Base-by-base conservation (phyloP, 2,888 invertebrate genomes). In the Dolichopus griseipennis region DNA sequence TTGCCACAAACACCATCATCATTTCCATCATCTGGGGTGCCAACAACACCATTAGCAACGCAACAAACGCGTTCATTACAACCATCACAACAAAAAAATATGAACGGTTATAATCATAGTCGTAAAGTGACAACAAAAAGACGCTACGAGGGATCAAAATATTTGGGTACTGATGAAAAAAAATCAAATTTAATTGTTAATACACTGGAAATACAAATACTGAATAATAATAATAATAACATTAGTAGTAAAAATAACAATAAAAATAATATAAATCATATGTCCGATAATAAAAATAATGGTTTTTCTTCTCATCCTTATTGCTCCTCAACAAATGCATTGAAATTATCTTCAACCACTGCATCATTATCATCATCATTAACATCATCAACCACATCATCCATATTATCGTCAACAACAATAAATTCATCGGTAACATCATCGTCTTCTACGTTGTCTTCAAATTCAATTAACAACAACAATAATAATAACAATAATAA, bases 131-230 rank as follows among this genome's bases (percentile, higher is more conserved):
- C 80, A 52, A 76, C 78, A 67, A 80, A 81, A 71, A 76, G 81
- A 69, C 79, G 80, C 20, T 81, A 79, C 75, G 81, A 80, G 69
- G 79, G 79, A 70, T 77, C 79, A 68, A 79, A 79, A 72, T 79
- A 77, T 75, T 75, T 78, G 68, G 77, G 79, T 80, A 71, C 41
- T 43, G 61, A 34, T 22, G 22, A 0, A n/a, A 65, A 27, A 10
- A n/a, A 63, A 63, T 27, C 63, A 27, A 63, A 63, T 27, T 63
- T 27, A 18, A 27, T 27, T 63, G 27, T 63, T 63, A 63, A 63
- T 63, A 63, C 63, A 18, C 63, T 63, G 63, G 63, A 63, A 63
- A 63, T 63, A 33, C 27, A 63, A 63, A 63, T 63, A 63, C 15
- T 27, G 12, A 63, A 63, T 63, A 63, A 63, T 27, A 63, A 63